Evolutionary conservation across 37 sponge, comb jelly and placozoan species (phyloP), one percentile per base, ranked within the genome.

Genomic region (Corticium candelabrum): DNA sequence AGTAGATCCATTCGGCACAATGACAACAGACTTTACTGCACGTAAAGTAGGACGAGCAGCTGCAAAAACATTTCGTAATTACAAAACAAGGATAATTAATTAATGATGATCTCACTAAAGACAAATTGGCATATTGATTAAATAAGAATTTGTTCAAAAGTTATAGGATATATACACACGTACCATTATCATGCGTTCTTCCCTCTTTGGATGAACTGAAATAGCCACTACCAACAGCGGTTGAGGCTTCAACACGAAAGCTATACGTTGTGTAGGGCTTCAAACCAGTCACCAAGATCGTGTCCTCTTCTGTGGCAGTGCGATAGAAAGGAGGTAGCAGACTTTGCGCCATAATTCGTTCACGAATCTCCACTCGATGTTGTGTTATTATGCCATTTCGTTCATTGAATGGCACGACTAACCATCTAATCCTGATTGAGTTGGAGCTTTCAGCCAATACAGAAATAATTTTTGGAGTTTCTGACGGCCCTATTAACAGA

Each of bases 381-480:
- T 1, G 35, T 38, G 67, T 72, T 40, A 84, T 84, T 35, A 41
- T 32, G 32, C 84, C 84, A 84, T 78, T 84, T 34, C 36, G 67
- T 36, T 78, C 78, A 5, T 37, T 40, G 3, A 1, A 35, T n/a
- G 50, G 37, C 0, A 83, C 43, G 1, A 21, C 38, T 2, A 30
- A 57, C 84, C 84, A 84, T 0, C 30, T 15, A 0, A 84, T 79
- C 2, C 1, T 1, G 35, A 84, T 35, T 75, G 1, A 36, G 69
- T 27, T 68, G 68, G 68, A 84, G 62, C 62, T 50, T 21, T 50
- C 21, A 27, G 62, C 62, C 21, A 21, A 50, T 27, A 50, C 62
- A 84, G 36, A 5, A 2, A 56, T 68, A 57, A 3, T 73, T 3
- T 1, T 2, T 2, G n/a, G 38, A 38, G 35, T 3, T 3, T 2